Conservation (phyloP, 2,888 invertebrate genomes). For the Euzetes globulus region DNA sequence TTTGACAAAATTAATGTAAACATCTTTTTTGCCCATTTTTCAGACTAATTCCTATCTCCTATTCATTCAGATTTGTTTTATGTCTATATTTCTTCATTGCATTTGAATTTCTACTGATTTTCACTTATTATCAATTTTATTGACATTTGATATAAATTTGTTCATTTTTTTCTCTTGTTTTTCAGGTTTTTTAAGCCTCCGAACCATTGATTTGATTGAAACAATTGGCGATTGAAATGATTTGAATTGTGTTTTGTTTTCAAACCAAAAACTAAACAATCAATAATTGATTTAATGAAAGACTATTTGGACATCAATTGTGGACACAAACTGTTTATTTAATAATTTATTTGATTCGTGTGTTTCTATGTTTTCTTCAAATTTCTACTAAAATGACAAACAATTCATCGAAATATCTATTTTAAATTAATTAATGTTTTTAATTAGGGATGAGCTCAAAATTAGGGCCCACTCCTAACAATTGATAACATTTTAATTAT, state of each 20-base stretch:
- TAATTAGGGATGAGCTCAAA: not conserved
- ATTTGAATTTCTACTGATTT: not conserved
- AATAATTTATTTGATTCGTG: not conserved
- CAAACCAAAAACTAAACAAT: not conserved
- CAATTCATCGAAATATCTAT: not conserved
- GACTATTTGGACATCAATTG: too few species aligned
- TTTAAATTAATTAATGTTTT: not conserved
- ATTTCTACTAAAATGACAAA: not conserved
- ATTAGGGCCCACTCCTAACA: not conserved
- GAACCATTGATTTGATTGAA: not conserved
- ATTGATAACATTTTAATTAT: not conserved
- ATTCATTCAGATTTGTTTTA: not conserved
- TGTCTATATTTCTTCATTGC: not conserved
- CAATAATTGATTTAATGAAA: too few species aligned
- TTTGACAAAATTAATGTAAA: not conserved
- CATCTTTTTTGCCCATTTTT: not conserved
- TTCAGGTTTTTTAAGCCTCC: not conserved
- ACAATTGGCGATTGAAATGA: too few species aligned
- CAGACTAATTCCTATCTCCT: not conserved
- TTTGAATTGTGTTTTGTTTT: not conserved
- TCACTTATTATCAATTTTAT: not conserved
- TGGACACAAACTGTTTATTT: not conserved
- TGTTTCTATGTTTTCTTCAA: not conserved
- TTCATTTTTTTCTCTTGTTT: not conserved
- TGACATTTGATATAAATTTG: not conserved